These are phyloP conservation scores for Periparus ater DNA, from an alignment of 2,797 vertebrate genomes.

Conservation along the genomic window DNA sequence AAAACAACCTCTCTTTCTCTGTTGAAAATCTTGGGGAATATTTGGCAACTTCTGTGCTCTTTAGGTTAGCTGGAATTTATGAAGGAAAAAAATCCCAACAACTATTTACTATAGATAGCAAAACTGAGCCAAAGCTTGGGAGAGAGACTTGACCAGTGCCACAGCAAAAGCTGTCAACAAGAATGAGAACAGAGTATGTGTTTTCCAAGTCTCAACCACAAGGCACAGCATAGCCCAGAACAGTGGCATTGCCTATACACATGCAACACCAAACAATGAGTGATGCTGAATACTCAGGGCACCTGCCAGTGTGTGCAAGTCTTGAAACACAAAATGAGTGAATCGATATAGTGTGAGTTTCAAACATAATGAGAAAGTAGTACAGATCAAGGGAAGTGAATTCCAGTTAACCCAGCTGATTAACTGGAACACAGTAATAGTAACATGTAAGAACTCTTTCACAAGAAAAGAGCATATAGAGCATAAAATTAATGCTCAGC, in stretches of 20 bases:
- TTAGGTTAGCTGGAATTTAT: neutral
- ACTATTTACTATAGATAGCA: neutral
- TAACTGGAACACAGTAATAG: constrained; percentile 19
- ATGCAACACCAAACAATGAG: neutral
- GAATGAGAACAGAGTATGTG: neutral
- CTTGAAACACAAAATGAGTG: constrained; percentile 42
- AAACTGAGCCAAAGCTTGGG: neutral
- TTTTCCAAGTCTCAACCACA: neutral
- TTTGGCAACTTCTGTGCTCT: neutral
- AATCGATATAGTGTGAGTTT: constrained; percentile 40
- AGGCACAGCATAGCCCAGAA: neutral
- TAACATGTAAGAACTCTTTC: constrained; percentile 12
- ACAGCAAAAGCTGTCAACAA: neutral
- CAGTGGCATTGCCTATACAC: neutral
- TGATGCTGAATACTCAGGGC: neutral
- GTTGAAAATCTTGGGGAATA: neutral
- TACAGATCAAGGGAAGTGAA: constrained; percentile 68
- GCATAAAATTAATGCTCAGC: neutral
- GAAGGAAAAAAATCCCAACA: neutral
- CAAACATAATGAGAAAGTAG: neutral
- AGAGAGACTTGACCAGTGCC: neutral
- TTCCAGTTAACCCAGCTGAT: constrained; percentile 62
- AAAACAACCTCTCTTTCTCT: neutral
- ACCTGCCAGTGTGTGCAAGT: neutral
- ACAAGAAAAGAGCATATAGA: neutral